Base-by-base conservation (phyloP, 1,140 invertebrate genomes). In the Aphaenogaster rudis region DNA sequence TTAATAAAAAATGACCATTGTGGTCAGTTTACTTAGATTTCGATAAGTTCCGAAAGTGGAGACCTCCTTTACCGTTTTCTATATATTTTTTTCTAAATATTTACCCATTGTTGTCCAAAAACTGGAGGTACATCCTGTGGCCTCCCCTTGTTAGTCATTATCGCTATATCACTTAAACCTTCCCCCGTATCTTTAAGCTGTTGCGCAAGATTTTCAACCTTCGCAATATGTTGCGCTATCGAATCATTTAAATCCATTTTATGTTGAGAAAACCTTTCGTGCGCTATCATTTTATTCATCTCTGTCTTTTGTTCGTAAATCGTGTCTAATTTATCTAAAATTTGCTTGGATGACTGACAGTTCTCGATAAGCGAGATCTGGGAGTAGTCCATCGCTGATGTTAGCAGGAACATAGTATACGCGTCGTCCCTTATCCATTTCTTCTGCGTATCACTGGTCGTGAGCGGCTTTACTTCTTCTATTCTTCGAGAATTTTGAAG, bases 231-330 rank as follows among this genome's bases (percentile, higher is more conserved):
- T 17, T 64, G 63, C 6, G 63, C 63, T 36, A 64, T 39, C 2
- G 63, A 39, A n/a, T 64, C 36, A n/a, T 39, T 67, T 11, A 17
- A 0, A 45, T n/a, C n/a, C 39, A 67, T 67, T 67, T n/a, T 45
- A 67, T 69, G 48, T 5, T 69, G 66, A 45, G 3, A 33, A 7
- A 69, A 69, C 3, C 4, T 42, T 7, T 48, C 42, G 5, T 69
- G 66, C 11, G n/a, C 42, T 69, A 69, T 5, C 42, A 69, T 69
- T 69, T 69, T 69, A 48, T 69, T 69, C 11, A 48, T 21, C 0
- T 69, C 11, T 0, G 39, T 48, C 4, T 69, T 69, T 13, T 69
- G 66, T 28, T 69, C n/a, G 1, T 69, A 69, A 21, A 69, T 69
- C 3, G 39, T 8, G 13, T 64, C 63, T 2, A 64, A 39, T 13